phyloP scores from a whole-genome alignment of 2,888 invertebrate genomes.

The Aproaerema taeniolella region DNA sequence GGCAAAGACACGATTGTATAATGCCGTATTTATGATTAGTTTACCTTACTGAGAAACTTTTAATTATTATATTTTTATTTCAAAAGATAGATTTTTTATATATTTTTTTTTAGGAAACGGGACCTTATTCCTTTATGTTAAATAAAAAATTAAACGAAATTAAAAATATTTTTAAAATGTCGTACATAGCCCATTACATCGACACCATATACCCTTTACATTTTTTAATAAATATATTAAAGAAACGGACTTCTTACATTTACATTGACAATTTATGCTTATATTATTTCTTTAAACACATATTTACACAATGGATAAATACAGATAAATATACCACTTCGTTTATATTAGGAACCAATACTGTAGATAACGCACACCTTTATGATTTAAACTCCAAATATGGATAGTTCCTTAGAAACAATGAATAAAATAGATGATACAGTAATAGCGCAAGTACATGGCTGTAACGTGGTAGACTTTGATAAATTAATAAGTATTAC shows the following conservation, averaged over 20 bases:
- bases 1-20: too few relatives aligned
- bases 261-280: neutral
- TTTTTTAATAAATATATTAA: too few relatives aligned
- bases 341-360: neutral
- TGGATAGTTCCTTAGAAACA: slow-evolving; percentile 9
- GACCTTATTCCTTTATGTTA: too few relatives aligned
- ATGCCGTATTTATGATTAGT: too few relatives aligned
- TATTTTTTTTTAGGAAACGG: too few relatives aligned
- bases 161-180: too few relatives aligned
- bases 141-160: too few relatives aligned
- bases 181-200: too few relatives aligned
- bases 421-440: slow-evolving; percentile 14
- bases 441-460: slow-evolving; percentile 1
- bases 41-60: too few relatives aligned
- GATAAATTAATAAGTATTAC: neutral
- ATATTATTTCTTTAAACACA: too few relatives aligned
- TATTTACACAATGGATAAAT: neutral
- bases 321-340: neutral
- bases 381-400: neutral
- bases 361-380: neutral
- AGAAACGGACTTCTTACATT: neutral
- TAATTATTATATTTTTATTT: too few relatives aligned
- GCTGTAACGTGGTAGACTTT: slow-evolving; percentile 10
- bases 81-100: too few relatives aligned
- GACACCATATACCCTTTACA: neutral